Conservation (phyloP, 1,140 invertebrate genomes). For the Thaumetopoea pityocampa region DNA sequence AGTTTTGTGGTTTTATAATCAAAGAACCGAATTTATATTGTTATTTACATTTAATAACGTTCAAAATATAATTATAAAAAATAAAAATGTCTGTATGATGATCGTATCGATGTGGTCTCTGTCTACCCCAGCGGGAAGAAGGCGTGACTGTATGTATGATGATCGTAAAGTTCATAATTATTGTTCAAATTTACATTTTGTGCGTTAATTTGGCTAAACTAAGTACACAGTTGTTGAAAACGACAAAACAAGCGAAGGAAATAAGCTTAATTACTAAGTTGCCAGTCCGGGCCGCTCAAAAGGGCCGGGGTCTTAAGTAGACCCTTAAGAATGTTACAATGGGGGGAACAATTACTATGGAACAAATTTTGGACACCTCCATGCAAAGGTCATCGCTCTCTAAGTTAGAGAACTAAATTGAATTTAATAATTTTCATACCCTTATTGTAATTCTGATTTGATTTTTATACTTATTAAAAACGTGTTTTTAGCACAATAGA, state of each 20-base stretch:
- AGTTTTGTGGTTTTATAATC: constrained; percentile 34
- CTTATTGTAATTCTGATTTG: too few species aligned
- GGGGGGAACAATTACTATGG: constrained; percentile 64
- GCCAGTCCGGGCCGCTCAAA: constrained; percentile 55
- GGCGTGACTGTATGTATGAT: too few species aligned
- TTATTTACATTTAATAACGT: constrained; percentile 16
- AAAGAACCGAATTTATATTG: constrained; percentile 19
- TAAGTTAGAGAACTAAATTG: too few species aligned
- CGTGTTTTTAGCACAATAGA: too few species aligned
- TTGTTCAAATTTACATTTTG: background rate
- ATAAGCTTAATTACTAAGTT: constrained; percentile 74
- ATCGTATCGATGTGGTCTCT: too few species aligned
- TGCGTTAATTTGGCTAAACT: constrained; percentile 10
- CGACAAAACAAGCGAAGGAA: constrained; percentile 67
- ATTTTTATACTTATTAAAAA: too few species aligned
- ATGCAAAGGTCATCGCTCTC: constrained; percentile 36
- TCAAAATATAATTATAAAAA: too few species aligned
- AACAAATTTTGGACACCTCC: constrained; percentile 58
- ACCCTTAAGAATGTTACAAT: constrained; percentile 61
- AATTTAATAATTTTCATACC: too few species aligned
- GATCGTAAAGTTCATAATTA: too few species aligned
- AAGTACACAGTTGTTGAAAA: constrained; percentile 36
- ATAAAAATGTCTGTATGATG: too few species aligned
- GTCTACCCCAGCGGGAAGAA: too few species aligned
- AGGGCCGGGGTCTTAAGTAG: constrained; percentile 57